phyloP scores from a whole-genome alignment of 2,113 vertebrate species.

The Bettongia penicillata region DNA sequence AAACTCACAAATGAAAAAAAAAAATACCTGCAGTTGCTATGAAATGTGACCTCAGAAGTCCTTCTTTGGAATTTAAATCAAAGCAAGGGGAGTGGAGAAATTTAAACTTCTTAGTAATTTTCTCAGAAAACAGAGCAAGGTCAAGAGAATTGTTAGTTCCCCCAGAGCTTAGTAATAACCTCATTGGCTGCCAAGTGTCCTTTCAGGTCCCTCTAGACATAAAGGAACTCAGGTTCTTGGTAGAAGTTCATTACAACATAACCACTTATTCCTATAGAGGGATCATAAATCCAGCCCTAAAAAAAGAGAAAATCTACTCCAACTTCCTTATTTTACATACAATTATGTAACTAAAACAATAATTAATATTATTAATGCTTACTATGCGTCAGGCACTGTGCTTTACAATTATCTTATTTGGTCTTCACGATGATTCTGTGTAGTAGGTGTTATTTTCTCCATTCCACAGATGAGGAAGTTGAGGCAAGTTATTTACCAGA shows the following conservation, averaged over 20 bases:
- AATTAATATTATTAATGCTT: neutral
- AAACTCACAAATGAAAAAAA: neutral
- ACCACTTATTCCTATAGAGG: neutral
- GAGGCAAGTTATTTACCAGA: neutral
- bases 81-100: neutral
- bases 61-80: neutral
- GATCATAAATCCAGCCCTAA: neutral
- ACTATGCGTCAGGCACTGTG: neutral
- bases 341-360: neutral
- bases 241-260: neutral
- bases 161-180: neutral
- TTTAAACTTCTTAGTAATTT: neutral
- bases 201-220: neutral
- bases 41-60: neutral
- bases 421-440: neutral
- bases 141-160: constrained; percentile 9
- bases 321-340: neutral
- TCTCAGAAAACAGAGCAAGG: neutral
- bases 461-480: neutral
- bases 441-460: neutral
- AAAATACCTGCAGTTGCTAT: neutral
- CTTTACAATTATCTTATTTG: neutral
- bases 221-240: neutral
- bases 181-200: neutral
- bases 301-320: neutral